Evolutionary conservation across 2,888 invertebrate genomes (phyloP).

Genomic region (Villa cingulata): DNA sequence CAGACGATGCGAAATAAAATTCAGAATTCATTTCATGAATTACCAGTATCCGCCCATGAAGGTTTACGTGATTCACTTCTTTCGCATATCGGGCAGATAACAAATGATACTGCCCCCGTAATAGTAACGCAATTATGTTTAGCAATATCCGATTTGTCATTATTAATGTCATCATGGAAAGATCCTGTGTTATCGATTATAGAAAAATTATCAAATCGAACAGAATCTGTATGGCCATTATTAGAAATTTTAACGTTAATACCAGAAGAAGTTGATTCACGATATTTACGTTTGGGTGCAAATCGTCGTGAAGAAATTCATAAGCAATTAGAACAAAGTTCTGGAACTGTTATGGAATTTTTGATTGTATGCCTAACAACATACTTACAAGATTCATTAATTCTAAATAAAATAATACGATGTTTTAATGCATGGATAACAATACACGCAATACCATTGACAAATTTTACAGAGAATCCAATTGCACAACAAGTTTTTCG

Average conservation of each 20-base stretch:
- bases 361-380: slow-evolving; percentile 61
- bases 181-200: slow-evolving; percentile 76
- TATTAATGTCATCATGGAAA: slow-evolving; percentile 90
- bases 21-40: slow-evolving; percentile 78
- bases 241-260: slow-evolving; percentile 85
- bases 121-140: slow-evolving; percentile 87
- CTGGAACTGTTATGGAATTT: slow-evolving; percentile 64
- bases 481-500: slow-evolving; percentile 61
- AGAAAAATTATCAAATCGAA: slow-evolving; percentile 50
- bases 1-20: slow-evolving; percentile 97
- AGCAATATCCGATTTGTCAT: slow-evolving; percentile 82
- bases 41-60: slow-evolving; percentile 69
- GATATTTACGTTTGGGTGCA: slow-evolving; percentile 70
- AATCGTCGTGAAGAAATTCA: slow-evolving; percentile 79
- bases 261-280: slow-evolving; percentile 87
- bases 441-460: slow-evolving; percentile 64
- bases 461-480: slow-evolving; percentile 57
- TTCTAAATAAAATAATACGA: slow-evolving; percentile 54
- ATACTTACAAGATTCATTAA: slow-evolving; percentile 48
- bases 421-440: slow-evolving; percentile 89
- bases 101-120: slow-evolving; percentile 62
- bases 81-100: slow-evolving; percentile 69
- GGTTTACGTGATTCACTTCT: slow-evolving; percentile 84
- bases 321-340: slow-evolving; percentile 60
- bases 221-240: slow-evolving; percentile 63